Evolutionary conservation across 1,140 invertebrate species (phyloP).

Genomic region (Artemia franciscana): DNA sequence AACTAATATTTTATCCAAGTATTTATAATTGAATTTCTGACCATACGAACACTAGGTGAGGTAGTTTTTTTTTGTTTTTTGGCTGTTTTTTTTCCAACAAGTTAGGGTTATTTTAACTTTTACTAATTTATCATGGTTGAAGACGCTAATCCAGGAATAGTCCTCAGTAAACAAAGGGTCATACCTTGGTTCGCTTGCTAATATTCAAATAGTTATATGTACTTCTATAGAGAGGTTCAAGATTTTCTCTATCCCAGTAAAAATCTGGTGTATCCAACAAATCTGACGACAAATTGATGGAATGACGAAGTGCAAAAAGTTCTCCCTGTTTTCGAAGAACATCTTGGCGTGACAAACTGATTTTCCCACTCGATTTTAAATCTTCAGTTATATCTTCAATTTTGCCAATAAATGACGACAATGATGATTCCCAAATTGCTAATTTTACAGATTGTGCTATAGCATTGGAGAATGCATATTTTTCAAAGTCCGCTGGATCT

Average conservation of each 20-base stretch:
- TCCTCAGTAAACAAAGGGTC: too few species aligned
- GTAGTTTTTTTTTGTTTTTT: too few species aligned
- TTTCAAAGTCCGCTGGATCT: conserved; percentile 29
- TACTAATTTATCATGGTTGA: too few species aligned
- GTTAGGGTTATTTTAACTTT: too few species aligned
- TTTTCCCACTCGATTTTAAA: conserved; percentile 39
- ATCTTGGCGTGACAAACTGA: conserved; percentile 38
- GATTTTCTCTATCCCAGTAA: conserved; percentile 78
- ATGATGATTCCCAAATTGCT: conserved; percentile 65
- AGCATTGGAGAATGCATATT: conserved; percentile 67
- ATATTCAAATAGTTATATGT: conserved; percentile 64
- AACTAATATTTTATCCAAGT: too few species aligned
- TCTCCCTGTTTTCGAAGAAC: conserved; percentile 75
- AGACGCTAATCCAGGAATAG: too few species aligned
- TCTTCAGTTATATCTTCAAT: conserved; percentile 59
- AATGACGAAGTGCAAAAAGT: conserved; percentile 63
- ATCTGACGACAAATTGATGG: conserved; percentile 78
- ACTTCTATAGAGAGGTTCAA: conserved; percentile 57
- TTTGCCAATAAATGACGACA: conserved; percentile 55
- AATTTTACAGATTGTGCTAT: conserved; percentile 75
- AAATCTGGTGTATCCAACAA: conserved; percentile 83
- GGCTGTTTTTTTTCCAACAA: too few species aligned
- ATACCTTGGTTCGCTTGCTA: conserved; percentile 47
- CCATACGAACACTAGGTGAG: too few species aligned
- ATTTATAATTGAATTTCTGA: too few species aligned